Conservation (phyloP, 2,113 vertebrate species). For the Connochaetes taurinus region DNA sequence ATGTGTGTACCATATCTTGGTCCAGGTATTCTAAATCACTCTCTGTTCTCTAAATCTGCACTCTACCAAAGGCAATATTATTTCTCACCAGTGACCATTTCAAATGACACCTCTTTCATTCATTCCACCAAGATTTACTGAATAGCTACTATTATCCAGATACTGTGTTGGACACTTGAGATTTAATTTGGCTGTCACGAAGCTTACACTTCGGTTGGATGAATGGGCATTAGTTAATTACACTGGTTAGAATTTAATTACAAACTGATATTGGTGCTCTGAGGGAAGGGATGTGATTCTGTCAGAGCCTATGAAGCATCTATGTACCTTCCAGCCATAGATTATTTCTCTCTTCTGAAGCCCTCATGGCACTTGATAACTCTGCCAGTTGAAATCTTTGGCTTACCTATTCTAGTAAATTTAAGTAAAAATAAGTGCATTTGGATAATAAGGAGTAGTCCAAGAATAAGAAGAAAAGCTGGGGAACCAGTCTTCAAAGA, state of each 20-base stretch:
- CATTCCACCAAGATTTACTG: neutral
- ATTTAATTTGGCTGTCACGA: neutral
- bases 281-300: neutral
- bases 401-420: neutral
- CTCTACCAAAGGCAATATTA: neutral
- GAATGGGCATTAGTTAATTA: neutral
- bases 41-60: neutral
- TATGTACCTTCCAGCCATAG: neutral
- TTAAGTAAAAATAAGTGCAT: neutral
- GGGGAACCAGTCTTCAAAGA: neutral
- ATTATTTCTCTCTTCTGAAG: neutral
- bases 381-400: neutral
- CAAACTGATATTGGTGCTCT: neutral
- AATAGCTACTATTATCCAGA: neutral
- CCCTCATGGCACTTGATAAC: neutral
- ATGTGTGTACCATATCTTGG: neutral
- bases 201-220: neutral
- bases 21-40: neutral
- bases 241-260: neutral
- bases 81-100: neutral
- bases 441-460: neutral
- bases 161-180: neutral
- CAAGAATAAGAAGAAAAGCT: neutral
- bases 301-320: neutral
- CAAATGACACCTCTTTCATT: neutral